Base-by-base conservation (phyloP, 2,888 invertebrate species). In the Caenorhabditis parvicauda region DNA sequence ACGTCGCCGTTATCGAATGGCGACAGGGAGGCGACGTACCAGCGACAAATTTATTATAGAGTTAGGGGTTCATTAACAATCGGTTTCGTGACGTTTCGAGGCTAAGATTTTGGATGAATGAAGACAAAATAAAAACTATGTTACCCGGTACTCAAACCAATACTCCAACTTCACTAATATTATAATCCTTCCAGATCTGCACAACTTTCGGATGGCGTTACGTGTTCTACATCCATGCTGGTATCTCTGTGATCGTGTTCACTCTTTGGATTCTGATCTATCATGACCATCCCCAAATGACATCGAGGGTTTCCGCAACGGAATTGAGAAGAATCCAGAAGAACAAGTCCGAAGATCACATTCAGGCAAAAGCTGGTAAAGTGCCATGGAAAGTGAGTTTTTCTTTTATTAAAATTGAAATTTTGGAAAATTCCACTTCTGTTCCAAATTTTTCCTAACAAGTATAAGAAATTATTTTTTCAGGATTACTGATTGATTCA, bases 121-220 rank as follows among this genome's bases (percentile, higher is more conserved):
- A n/a, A n/a, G n/a, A n/a, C n/a, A n/a, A n/a, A n/a, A n/a, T n/a
- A n/a, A n/a, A n/a, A n/a, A n/a, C n/a, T n/a, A n/a, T n/a, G n/a
- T n/a, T n/a, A n/a, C n/a, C n/a, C n/a, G n/a, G n/a, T n/a, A n/a
- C n/a, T n/a, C n/a, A n/a, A n/a, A n/a, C n/a, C n/a, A n/a, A n/a
- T n/a, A n/a, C n/a, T n/a, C n/a, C n/a, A 32, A n/a, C n/a, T 12
- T 32, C 35, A 32, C n/a, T 9, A n/a, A 32, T 12, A 32, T 9
- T n/a, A 32, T 7, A 41, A 12, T 22, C 19, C 22, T n/a, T 61
- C 48, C 56, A 72, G 70, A 53, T 72, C 9, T 72, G 72, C 44
- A 55, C 46, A 42, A 39, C 43, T 3, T 59, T 70, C 28, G 76
- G 77, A n/a, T 77, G 77, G 77, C 56, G 75, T n/a, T 68, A 63